A percentile compares a stretch with the other conserved stretches of the same genome.
These are phyloP conservation scores for Sycophila texana DNA, from an alignment of 2,888 invertebrate species.

Conservation along the genomic window DNA sequence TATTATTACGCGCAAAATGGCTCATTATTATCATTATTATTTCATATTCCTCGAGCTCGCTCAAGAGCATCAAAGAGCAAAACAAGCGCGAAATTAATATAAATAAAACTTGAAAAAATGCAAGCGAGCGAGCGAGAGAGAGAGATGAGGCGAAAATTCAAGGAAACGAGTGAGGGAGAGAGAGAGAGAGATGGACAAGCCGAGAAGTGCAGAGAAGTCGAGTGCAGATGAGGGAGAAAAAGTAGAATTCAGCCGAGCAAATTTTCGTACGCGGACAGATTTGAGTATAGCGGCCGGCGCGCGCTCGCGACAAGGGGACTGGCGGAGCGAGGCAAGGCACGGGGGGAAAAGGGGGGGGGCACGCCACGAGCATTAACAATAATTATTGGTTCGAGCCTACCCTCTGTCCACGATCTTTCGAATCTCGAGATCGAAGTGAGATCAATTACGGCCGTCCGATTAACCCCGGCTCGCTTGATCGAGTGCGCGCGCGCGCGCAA, in stretches of 20 bases:
- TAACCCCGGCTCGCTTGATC: constrained; percentile 66
- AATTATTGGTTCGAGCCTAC: constrained; percentile 75
- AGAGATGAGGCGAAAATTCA: constrained; percentile 59
- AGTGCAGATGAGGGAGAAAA: constrained; percentile 7
- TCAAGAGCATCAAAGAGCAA: constrained; percentile 68
- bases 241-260: neutral
- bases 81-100: constrained; percentile 72
- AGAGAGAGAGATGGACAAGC: constrained; percentile 42
- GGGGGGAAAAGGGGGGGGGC: constrained; percentile 55
- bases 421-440: constrained; percentile 75
- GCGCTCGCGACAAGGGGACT: neutral
- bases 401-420: constrained; percentile 73
- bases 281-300: neutral
- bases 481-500: constrained; percentile 28
- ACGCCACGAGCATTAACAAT: constrained; percentile 71
- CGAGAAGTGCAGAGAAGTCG: neutral
- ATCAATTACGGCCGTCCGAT: constrained; percentile 75
- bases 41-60: constrained; percentile 70
- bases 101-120: constrained; percentile 66
- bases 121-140: constrained; percentile 40
- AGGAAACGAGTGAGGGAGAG: constrained; percentile 26
- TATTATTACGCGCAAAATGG: constrained; percentile 74
- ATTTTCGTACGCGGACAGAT: constrained; percentile 15
- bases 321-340: constrained; percentile 55
- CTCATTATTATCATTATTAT: constrained; percentile 74